Evolutionary conservation across 2,888 invertebrate genomes (phyloP).

Genomic region (Amblyteles armatorius): DNA sequence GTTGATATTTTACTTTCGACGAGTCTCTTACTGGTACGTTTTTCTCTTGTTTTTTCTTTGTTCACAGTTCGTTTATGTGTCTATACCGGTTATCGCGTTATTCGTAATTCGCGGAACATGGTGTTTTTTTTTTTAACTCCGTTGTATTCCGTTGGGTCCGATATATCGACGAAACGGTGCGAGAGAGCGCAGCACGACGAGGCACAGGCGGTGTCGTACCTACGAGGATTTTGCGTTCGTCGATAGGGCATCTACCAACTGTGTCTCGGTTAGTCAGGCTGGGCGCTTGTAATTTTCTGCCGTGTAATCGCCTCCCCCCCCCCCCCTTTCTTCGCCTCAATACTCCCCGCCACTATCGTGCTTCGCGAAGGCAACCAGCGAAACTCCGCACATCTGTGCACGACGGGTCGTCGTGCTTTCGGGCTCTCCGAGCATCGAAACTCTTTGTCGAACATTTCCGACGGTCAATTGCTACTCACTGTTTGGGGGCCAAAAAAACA

Average conservation of each 20-base stretch:
- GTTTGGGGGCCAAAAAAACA: neutral
- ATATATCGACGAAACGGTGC: neutral
- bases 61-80: neutral
- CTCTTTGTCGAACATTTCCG: neutral
- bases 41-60: neutral
- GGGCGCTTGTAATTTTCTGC: constrained; percentile 20
- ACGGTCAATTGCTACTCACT: neutral
- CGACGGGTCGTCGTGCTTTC: constrained; percentile 4
- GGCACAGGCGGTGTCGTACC: neutral
- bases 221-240: neutral
- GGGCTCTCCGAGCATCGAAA: neutral
- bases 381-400: constrained; percentile 5
- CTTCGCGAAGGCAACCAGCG: neutral
- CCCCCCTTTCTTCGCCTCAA: neutral
- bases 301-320: neutral
- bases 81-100: neutral
- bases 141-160: neutral
- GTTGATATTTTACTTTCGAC: neutral
- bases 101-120: neutral
- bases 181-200: neutral
- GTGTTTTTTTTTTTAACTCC: neutral
- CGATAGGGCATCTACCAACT: constrained; percentile 20
- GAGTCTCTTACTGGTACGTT: neutral
- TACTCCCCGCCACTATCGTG: neutral
- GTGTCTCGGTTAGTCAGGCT: neutral